phyloP scores from a whole-genome alignment of 2,113 vertebrate species.

The Malurus melanocephalus region DNA sequence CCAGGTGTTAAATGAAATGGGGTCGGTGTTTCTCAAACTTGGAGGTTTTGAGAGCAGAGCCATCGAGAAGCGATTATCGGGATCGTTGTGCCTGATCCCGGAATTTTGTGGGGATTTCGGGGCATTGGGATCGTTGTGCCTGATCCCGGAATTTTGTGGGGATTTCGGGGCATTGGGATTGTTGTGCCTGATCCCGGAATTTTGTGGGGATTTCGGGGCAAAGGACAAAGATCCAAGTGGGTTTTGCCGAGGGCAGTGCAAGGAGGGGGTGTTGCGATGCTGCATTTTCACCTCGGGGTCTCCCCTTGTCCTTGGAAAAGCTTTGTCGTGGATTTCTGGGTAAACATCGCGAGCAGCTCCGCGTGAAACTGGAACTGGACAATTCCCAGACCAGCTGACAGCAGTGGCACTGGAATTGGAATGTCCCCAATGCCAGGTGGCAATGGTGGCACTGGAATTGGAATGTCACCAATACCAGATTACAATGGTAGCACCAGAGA shows the following conservation, averaged over 20 bases:
- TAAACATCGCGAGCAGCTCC: background rate
- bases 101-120: background rate
- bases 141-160: background rate
- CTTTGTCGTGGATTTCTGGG: background rate
- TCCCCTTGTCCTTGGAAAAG: background rate
- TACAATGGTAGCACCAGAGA: background rate
- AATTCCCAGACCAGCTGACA: too few species aligned
- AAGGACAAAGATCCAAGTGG: background rate
- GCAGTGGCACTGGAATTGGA: too few species aligned
- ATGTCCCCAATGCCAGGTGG: background rate
- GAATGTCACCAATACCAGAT: background rate
- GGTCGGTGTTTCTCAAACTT: background rate
- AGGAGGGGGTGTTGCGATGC: background rate
- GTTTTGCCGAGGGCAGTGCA: background rate
- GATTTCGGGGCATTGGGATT: too few species aligned
- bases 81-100: background rate
- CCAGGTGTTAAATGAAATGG: background rate
- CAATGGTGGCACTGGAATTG: background rate
- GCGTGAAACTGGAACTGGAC: background rate
- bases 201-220: background rate
- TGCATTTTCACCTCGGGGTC: background rate
- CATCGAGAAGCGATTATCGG: background rate
- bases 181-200: background rate
- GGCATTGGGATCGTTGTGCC: too few species aligned
- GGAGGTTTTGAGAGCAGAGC: background rate